Base-by-base conservation (phyloP, 2,888 invertebrate genomes). In the Bruchidius siliquastri region DNA sequence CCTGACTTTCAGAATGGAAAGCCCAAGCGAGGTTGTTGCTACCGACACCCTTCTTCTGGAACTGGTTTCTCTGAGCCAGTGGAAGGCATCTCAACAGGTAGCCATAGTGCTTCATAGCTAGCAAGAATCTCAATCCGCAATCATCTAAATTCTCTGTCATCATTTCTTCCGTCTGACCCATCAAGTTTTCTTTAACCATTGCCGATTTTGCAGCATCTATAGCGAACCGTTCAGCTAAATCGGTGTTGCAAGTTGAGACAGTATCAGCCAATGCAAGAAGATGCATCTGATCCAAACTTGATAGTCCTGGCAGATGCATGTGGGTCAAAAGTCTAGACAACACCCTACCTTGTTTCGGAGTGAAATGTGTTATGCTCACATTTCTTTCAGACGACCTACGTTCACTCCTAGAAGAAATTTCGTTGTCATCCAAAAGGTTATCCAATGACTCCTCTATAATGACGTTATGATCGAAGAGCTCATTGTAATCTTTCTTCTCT, bases 211-310 rank as follows among this genome's bases (percentile, higher is more conserved):
- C 91, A 0, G 91, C 90, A 81, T 91, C 92, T 22, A 91, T 91
- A 0, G 92, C 91, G 81, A 96, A 92, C 74, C 94, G 89, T 84
- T 96, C 96, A 0, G 96, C 95, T 82, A 96, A 92, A 83, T 96
- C 95, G 0, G 93, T 94, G 81, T 96, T 95, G 82, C 96, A 96
- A 0, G 96, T 96, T 0, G 97, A 95, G 0, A 99, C 97, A 0
- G 99, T 99, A 83, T 99, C 99, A 18, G 99, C 99, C 75, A 99
- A 87, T 0, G 99, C 99, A n/a, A 99, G 87, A 76, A 99, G 89
- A 87, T 99, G 99, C 99, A 99, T 99, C 87, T 99, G 99, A 87
- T 99, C 99, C 72, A 99, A 90, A 79, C 97, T 97, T 2, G 96
- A 97, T 67, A 82, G 98, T 88, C 77, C 76, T 0, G 98, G 98